A percentile compares a stretch with the other conserved stretches of the same genome.
Conservation (phyloP, 2,113 vertebrate species). For the Pagrus major region DNA sequence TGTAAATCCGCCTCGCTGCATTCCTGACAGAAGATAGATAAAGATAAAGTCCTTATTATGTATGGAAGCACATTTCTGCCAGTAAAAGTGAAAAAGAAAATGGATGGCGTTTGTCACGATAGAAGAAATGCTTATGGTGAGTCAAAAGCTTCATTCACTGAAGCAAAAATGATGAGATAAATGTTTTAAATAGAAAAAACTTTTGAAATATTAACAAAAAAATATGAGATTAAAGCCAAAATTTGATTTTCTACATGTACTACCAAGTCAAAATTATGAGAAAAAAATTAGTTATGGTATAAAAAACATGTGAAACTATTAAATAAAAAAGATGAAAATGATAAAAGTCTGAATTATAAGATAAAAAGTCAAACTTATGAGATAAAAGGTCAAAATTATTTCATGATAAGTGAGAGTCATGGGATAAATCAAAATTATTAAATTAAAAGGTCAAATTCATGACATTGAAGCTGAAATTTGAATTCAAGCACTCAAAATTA, state of each 20-base stretch:
- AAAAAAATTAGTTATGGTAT: not conserved
- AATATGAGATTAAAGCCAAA: not conserved
- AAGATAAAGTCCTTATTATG: not conserved
- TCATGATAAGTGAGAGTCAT: too few relatives aligned
- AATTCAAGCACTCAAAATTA: too few relatives aligned
- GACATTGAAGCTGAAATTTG: too few relatives aligned
- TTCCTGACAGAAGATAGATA: conserved; percentile 36
- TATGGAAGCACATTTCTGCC: not conserved
- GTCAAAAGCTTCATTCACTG: not conserved
- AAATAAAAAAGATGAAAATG: not conserved
- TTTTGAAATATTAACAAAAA: too few relatives aligned
- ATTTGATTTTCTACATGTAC: too few relatives aligned
- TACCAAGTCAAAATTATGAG: not conserved
- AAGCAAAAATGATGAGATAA: not conserved
- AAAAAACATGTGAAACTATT: too few relatives aligned
- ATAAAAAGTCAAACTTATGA: not conserved
- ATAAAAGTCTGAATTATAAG: not conserved
- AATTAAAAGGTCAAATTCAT: too few relatives aligned
- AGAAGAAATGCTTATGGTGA: not conserved
- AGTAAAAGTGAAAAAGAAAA: too few relatives aligned
- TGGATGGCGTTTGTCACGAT: too few relatives aligned
- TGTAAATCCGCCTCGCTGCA: not conserved
- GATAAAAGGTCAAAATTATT: not conserved
- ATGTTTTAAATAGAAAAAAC: not conserved
- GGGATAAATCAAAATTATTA: too few relatives aligned